Base-by-base conservation (phyloP, 2,797 vertebrate species). In the Gobionotothen gibberifrons region DNA sequence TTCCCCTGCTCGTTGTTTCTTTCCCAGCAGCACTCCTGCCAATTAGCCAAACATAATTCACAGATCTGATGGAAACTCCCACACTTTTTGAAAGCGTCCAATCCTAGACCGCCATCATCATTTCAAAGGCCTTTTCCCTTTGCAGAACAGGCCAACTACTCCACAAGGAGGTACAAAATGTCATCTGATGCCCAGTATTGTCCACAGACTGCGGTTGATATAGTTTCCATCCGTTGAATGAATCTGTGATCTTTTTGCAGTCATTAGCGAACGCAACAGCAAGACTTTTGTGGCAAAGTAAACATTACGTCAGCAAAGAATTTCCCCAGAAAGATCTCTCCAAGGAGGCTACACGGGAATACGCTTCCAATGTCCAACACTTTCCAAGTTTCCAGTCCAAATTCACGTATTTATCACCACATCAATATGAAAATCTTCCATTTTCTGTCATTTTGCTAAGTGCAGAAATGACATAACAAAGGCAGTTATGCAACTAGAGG, bases 281-380 rank as follows among this genome's bases (percentile, higher is more conserved):
- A 59, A 81, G 71, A 81, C 84, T 85, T 89, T 65, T 86, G 87
- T 74, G 81, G 85, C 76, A 85, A 88, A 86, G 82, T 71, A 89
- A 89, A 91, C 81, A 91, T 85, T 86, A 88, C 88, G 71, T 92
- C 82, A 90, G 82, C 70, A 82, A 87, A 81, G 76, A 84, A 79
- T 92, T 81, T 74, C 71, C 78, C 79, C 76, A 71, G 73, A 79
- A 76, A 62, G 47, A 72, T 72, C 29, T 81, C 74, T 83, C 61
- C 22, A 7, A 55, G 62, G 74, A 90, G 55, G 60, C 76, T 53
- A 54, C 42, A 73, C 76, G 76, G 64, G 81, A 84, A 83, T 85
- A 76, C 80, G 77, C 59, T 43, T 73, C 43, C 49, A 76, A 62
- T 66, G 48, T 80, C 49, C 68, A 85, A 80, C 77, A 73, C 76